Percentiles rank a stretch among this genome's conserved stretches.
phyloP scores from a whole-genome alignment of 1,140 invertebrate species.

The Littorina saxatilis region DNA sequence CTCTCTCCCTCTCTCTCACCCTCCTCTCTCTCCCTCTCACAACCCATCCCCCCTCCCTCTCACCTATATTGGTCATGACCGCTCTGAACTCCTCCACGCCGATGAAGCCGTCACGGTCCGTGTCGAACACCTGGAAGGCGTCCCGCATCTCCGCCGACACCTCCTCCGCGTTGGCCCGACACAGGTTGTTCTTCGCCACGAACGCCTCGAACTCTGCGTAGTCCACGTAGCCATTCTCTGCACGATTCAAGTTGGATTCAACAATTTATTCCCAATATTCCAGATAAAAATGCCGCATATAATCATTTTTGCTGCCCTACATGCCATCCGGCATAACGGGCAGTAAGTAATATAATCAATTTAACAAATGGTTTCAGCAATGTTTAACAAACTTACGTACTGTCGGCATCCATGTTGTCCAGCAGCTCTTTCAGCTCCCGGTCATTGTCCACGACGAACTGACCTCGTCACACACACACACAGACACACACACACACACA shows the following conservation, averaged over 20 bases:
- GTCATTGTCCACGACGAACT: conserved; percentile 40
- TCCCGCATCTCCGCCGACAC: conserved; percentile 92
- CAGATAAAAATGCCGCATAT: too few species aligned
- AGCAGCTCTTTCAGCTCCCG: conserved; percentile 19
- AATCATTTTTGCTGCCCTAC: too few species aligned
- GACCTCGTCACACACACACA: conserved; percentile 7
- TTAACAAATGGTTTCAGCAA: too few species aligned
- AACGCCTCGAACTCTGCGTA: conserved; percentile 99
- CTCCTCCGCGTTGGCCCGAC: conserved; percentile 93
- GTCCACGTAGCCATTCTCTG: conserved; percentile 80
- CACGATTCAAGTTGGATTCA: not conserved
- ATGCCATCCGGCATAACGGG: too few species aligned
- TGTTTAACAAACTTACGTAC: conserved; percentile 29
- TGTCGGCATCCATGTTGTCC: conserved; percentile 31
- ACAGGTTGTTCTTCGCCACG: conserved; percentile 94
- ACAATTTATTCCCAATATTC: too few species aligned
- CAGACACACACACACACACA: too few species aligned
- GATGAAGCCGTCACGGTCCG: conserved; percentile 93
- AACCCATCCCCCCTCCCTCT: not conserved
- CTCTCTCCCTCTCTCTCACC: not conserved
- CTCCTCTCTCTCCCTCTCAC: not conserved
- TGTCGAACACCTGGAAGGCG: conserved; percentile 98
- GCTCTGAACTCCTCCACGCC: conserved; percentile 56
- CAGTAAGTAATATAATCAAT: too few species aligned
- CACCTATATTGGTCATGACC: conserved; percentile 41